Percentiles rank a stretch among this genome's conserved stretches.
These are phyloP conservation scores for Capromys pilorides DNA, from an alignment of 2,797 vertebrate genomes.

Conservation along the genomic window DNA sequence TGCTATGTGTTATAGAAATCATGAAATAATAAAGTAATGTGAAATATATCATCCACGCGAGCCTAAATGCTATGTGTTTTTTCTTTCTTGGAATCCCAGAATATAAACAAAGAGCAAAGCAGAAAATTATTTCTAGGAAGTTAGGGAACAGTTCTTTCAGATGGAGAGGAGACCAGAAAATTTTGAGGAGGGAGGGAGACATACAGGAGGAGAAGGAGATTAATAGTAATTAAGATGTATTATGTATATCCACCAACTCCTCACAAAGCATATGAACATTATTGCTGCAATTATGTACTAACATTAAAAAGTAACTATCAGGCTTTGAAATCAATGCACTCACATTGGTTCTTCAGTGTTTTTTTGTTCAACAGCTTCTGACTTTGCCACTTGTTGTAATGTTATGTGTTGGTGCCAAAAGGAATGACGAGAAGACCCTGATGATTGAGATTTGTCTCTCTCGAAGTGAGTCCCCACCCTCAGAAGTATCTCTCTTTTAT, in stretches of 20 bases:
- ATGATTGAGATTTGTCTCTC: too few species aligned
- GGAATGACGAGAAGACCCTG: too few species aligned
- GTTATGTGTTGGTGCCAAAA: too few species aligned
- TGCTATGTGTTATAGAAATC: not conserved
- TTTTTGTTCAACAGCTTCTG: too few species aligned
- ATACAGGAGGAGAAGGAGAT: not conserved
- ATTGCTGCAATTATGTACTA: not conserved
- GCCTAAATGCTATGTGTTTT: not conserved
- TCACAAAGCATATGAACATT: not conserved
- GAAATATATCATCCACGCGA: not conserved
- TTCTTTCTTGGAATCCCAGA: not conserved
- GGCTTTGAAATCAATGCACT: too few species aligned
- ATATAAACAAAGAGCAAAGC: not conserved
- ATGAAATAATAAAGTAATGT: not conserved
- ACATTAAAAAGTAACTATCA: not conserved
- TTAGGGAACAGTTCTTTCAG: not conserved
- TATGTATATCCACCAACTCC: not conserved
- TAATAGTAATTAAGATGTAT: not conserved
- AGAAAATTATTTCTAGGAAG: not conserved
- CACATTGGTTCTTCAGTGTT: not conserved
- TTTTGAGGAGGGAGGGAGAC: not conserved
- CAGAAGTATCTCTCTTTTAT: too few species aligned
- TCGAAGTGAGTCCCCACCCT: too few species aligned
- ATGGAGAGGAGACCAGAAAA: not conserved
- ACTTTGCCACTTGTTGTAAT: too few species aligned